These are phyloP conservation scores for Phallusia fumigata DNA, from an alignment of 23 tunicate genomes.

Conservation along the genomic window DNA sequence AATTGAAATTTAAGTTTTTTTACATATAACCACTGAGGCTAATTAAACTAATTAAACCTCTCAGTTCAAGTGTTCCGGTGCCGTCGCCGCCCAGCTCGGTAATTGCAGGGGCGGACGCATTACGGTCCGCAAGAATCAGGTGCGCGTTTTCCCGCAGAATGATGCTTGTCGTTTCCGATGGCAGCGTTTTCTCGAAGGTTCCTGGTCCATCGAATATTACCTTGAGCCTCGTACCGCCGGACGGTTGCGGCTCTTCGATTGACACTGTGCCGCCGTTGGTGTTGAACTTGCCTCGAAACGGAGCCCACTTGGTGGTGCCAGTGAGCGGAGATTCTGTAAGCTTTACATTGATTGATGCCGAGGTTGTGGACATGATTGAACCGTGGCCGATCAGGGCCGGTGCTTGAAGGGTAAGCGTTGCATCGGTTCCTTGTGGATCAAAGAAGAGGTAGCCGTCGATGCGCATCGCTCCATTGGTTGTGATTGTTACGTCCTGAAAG, in stretches of 20 bases:
- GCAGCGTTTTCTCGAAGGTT: not conserved
- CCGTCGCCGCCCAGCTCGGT: slow-evolving; percentile 19
- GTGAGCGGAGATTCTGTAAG: not conserved
- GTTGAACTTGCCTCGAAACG: slow-evolving; percentile 17
- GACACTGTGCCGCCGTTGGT: slow-evolving; percentile 10
- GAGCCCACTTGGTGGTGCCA: slow-evolving; percentile 22
- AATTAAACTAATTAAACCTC: not conserved
- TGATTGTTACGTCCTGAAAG: slow-evolving; percentile 14
- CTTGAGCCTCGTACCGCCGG: not conserved
- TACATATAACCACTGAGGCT: too few relatives aligned
- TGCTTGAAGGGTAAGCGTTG: not conserved
- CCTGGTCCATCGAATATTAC: slow-evolving; percentile 19
- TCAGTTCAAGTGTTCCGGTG: slow-evolving; percentile 18
- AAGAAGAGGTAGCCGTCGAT: slow-evolving; percentile 3
- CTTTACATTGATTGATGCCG: not conserved
- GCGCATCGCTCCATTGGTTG: slow-evolving; percentile 17
- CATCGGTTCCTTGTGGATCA: slow-evolving; percentile 9
- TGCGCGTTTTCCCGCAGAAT: slow-evolving; percentile 10
- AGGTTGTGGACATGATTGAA: not conserved
- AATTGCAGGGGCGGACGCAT: slow-evolving; percentile 1
- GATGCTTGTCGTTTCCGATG: slow-evolving; percentile 10
- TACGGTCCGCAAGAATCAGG: not conserved
- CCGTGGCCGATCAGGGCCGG: slow-evolving; percentile 21
- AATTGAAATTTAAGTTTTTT: too few relatives aligned
- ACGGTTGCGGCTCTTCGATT: not conserved